A percentile compares a stretch with the other conserved stretches of the same genome.
Evolutionary conservation across 2,113 vertebrate genomes (phyloP).

Genomic region (Lynx canadensis): DNA sequence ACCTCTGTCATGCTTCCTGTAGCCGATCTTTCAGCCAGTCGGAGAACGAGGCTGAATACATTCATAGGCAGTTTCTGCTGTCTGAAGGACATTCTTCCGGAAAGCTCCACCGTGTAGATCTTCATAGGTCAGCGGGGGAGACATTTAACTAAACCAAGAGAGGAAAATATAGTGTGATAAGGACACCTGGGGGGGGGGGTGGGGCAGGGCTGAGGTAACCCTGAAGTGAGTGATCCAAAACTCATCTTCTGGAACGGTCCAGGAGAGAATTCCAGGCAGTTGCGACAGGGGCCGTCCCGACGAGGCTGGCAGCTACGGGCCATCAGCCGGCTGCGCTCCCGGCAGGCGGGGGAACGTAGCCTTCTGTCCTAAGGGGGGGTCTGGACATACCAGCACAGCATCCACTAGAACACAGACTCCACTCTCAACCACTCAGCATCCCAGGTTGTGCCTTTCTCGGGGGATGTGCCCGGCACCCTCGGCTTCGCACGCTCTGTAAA

Average conservation of each 20-base stretch:
- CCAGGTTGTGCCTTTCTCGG: neutral
- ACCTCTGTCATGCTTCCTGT: neutral
- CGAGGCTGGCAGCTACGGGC: neutral
- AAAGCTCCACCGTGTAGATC: neutral
- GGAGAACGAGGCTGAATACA: neutral
- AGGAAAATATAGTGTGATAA: neutral
- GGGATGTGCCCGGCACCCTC: neutral
- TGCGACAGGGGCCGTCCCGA: neutral
- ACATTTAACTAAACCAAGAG: neutral
- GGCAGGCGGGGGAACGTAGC: neutral
- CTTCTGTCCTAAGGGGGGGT: neutral
- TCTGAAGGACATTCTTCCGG: neutral
- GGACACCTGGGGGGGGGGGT: too few relatives aligned
- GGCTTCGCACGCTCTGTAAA: neutral
- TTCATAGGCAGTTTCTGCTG: neutral
- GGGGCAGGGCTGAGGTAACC: neutral
- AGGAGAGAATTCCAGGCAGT: neutral
- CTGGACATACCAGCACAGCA: neutral
- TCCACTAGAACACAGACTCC: fast-evolving
- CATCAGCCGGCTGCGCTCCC: neutral
- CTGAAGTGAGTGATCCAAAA: neutral
- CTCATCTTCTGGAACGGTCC: neutral
- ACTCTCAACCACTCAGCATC: neutral
- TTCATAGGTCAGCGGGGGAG: neutral
- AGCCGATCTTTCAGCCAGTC: neutral